These are phyloP conservation scores for Eurytoma adleriae DNA, from an alignment of 2,888 invertebrate genomes.

Conservation along the genomic window DNA sequence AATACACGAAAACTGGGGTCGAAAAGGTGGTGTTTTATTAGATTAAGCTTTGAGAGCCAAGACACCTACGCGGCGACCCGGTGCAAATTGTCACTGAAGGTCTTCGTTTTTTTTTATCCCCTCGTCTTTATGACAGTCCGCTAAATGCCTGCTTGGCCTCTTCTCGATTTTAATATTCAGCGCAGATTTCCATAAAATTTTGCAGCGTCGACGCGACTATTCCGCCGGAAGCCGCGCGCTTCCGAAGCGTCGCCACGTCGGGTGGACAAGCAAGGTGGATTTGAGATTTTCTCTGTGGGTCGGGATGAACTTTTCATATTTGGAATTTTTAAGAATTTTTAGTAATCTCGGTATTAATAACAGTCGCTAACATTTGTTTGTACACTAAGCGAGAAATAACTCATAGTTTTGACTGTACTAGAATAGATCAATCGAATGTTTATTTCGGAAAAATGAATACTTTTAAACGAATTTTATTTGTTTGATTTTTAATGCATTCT, in stretches of 20 bases:
- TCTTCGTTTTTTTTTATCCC: not conserved
- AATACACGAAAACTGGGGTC: not conserved
- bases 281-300: not conserved
- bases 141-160: not conserved
- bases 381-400: not conserved
- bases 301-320: not conserved
- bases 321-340: not conserved
- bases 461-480: too few species aligned
- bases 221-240: slow-evolving; percentile 8
- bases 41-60: too few species aligned
- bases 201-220: not conserved
- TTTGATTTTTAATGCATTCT: too few species aligned
- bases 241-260: not conserved
- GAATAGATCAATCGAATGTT: not conserved
- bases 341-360: not conserved
- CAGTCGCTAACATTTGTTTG: not conserved
- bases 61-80: not conserved
- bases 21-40: not conserved
- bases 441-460: not conserved
- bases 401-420: not conserved
- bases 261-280: not conserved
- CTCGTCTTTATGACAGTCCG: slow-evolving; percentile 13
- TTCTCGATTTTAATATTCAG: slow-evolving; percentile 47
- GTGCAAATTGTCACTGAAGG: not conserved
- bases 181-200: slow-evolving; percentile 45